A percentile compares a stretch with the other conserved stretches of the same genome.
These are phyloP conservation scores for Ctenoplectra terminalis DNA, from an alignment of 1,140 invertebrate genomes.

Conservation along the genomic window DNA sequence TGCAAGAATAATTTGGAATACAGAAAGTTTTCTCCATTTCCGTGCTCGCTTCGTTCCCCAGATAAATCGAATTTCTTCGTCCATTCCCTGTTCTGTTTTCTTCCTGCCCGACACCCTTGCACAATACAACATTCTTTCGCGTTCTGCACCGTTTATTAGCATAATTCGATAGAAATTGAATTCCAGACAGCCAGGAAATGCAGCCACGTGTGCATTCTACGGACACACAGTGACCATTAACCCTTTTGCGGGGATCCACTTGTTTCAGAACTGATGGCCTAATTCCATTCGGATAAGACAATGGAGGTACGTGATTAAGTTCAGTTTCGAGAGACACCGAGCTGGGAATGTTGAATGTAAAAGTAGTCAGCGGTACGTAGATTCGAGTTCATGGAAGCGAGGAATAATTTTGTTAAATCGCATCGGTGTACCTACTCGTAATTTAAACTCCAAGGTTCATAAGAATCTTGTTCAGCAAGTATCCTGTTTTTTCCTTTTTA, in stretches of 20 bases:
- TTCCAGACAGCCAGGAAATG: slow-evolving; percentile 11
- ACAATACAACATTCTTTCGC: slow-evolving; percentile 14
- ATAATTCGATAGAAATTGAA: slow-evolving; percentile 50
- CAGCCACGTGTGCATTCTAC: not conserved
- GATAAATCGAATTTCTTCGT: slow-evolving; percentile 20
- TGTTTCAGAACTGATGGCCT: not conserved
- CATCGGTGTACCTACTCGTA: too few relatives aligned
- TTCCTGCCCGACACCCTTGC: not conserved
- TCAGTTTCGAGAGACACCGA: not conserved
- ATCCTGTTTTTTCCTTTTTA: too few relatives aligned
- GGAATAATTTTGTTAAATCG: too few relatives aligned
- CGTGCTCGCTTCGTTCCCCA: not conserved
- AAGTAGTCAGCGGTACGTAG: not conserved
- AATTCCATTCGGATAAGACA: slow-evolving; percentile 19
- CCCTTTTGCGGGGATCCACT: not conserved
- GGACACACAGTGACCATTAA: not conserved
- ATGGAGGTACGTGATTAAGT: slow-evolving; percentile 18
- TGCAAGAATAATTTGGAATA: not conserved
- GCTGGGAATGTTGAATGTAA: not conserved
- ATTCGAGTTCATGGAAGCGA: too few relatives aligned
- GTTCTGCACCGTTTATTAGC: slow-evolving; percentile 35
- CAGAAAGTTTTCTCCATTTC: not conserved
- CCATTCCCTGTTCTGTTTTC: too few relatives aligned
- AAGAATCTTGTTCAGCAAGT: too few relatives aligned
- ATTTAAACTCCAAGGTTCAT: too few relatives aligned